Evolutionary conservation across 2,797 vertebrate species (phyloP).

Genomic region (Channa striata): DNA sequence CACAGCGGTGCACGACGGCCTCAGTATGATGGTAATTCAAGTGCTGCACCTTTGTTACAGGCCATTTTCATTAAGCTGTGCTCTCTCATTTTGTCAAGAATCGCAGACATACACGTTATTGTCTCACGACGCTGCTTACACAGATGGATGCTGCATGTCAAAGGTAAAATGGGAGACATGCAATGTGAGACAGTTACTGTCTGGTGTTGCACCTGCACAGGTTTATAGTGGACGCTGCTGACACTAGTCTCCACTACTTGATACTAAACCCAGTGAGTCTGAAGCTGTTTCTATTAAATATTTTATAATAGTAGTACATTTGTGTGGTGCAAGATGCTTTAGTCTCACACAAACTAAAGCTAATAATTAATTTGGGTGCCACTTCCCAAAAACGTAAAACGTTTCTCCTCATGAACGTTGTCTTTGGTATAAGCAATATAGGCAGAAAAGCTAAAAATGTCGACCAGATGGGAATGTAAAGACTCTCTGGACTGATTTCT

Average conservation of each 20-base stretch:
- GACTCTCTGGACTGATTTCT: not conserved
- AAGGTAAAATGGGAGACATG: not conserved
- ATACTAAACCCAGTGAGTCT: too few species aligned
- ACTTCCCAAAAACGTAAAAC: not conserved
- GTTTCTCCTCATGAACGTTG: too few species aligned
- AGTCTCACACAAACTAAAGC: constrained; percentile 1
- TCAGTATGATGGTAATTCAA: constrained; percentile 41
- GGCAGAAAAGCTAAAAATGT: too few species aligned
- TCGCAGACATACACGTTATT: constrained; percentile 20
- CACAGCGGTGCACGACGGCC: constrained; percentile 42
- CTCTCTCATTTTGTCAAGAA: constrained; percentile 54
- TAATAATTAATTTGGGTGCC: not conserved
- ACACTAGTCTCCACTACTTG: too few species aligned
- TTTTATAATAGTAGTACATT: not conserved
- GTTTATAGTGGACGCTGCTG: too few species aligned
- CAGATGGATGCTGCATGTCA: not conserved
- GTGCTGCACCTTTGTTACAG: constrained; percentile 33
- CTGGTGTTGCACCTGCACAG: too few species aligned
- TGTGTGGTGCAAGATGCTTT: too few species aligned
- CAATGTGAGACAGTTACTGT: too few species aligned
- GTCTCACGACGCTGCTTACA: not conserved
- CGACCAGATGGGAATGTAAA: not conserved
- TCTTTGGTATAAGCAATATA: too few species aligned
- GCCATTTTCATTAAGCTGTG: constrained; percentile 39
- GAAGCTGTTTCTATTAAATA: not conserved